These are phyloP conservation scores for Ophiothrix spiculata DNA, from an alignment of 35 echinoderm and acorn worm species.

Conservation along the genomic window DNA sequence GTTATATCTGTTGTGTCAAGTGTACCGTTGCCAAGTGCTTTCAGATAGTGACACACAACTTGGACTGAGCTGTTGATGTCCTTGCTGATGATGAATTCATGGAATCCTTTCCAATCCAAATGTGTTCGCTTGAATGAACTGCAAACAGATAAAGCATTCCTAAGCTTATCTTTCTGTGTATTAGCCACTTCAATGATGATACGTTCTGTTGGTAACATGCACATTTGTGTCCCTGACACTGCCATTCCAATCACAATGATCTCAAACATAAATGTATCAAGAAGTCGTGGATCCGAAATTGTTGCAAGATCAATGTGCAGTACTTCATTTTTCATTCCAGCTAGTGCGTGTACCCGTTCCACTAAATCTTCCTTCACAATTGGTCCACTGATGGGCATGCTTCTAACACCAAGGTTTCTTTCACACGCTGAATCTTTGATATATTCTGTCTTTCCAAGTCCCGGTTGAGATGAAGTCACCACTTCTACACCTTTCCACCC, in stretches of 20 bases:
- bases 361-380: slow-evolving; percentile 16
- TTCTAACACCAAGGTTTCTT: background rate
- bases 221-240: slow-evolving; percentile 37
- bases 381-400: background rate
- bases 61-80: slow-evolving; percentile 34
- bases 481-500: slow-evolving; percentile 36
- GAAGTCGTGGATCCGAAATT: slow-evolving; percentile 11
- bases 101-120: slow-evolving; percentile 32
- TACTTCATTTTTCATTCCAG: background rate
- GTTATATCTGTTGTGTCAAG: slow-evolving; percentile 27
- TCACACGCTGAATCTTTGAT: slow-evolving; percentile 9
- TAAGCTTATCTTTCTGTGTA: slow-evolving; percentile 24
- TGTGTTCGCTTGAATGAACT: slow-evolving; percentile 16
- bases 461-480: slow-evolving; percentile 28
- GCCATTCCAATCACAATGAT: slow-evolving; percentile 30
- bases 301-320: slow-evolving; percentile 30
- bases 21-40: slow-evolving; percentile 19
- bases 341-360: background rate
- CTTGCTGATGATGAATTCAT: slow-evolving; percentile 8
- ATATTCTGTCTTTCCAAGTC: slow-evolving; percentile 42
- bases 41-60: slow-evolving; percentile 38
- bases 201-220: background rate
- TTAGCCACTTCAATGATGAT: slow-evolving; percentile 34
- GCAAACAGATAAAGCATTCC: slow-evolving; percentile 28
- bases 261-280: slow-evolving; percentile 42